Evolutionary conservation across 2,113 vertebrate species (phyloP), one percentile per base, ranked within the genome.

Genomic region (Syngnathus floridae): DNA sequence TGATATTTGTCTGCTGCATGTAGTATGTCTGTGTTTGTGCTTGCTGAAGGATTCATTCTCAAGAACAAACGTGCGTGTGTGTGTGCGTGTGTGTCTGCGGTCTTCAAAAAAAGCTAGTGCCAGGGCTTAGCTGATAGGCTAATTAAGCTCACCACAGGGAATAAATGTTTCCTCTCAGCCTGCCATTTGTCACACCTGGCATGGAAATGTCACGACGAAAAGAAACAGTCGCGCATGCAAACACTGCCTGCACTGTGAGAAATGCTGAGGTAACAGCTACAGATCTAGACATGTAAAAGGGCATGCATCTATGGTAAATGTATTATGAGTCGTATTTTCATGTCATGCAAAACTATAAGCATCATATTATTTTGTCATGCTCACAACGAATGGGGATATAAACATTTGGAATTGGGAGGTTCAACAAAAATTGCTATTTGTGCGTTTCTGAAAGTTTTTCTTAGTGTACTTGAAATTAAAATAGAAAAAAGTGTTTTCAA

Each of bases 131-230:
- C 87, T 88, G 88, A 89, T 88, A 86, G 87, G 87, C 87, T 88
- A 90, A 90, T 90, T 90, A 90, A 89, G 83, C 81, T 87, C 89
- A 85, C 89, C 76, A 79, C 84, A 72, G 89, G 89, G 87, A 88
- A 89, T 89, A 89, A 90, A 87, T 86, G 86, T 84, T 86, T 87
- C 86, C 82, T 85, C 85, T 84, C 76, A 75, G 82, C 78, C 85
- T 81, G 86, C 88, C 87, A 88, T 89, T 90, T 87, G 87, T 90
- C 89, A 90, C 87, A 90, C 87, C 88, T 90, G 88, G 88, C 85
- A 87, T 73, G 70, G 84, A 88, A 88, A 85, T 86, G 85, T 89
- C 86, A 88, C 78, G 43, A 66, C 62, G 56, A 86, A 66, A 74
- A 76, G 69, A 78, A 67, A 67, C 70, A 64, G 64, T 49, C 46